Base-by-base conservation (phyloP, 1,140 invertebrate species). In the Drosophila azteca region DNA sequence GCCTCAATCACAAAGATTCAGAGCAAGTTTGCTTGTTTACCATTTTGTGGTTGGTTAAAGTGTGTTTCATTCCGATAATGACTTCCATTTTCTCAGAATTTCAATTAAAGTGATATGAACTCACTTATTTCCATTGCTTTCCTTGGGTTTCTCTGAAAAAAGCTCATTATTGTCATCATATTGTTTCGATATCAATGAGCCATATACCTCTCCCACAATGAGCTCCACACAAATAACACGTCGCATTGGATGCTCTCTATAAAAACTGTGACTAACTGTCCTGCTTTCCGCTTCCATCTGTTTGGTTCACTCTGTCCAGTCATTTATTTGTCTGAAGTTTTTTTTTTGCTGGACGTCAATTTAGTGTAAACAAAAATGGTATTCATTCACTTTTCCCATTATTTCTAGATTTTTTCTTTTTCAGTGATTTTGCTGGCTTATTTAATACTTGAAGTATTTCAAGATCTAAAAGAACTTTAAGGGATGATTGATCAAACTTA, bases 81-180 rank as follows among this genome's bases (percentile, higher is more conserved):
- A 58, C 9, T 5, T 6, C 7, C 9, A 22, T 11, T 58, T 59
- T 17, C 29, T 3, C 7, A 8, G 2, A 8, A 15, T 58, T 9
- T 5, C 15, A n/a, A 8, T 22, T n/a, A 4, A 58, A 20, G 3
- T 6, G 22, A 65, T 29, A n/a, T 39, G 7, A 26, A 26, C 5
- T 26, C 29, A 5, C 15, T n/a, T 35, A 46, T 29, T 44, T 48
- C 35, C 29, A 49, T 60, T 53, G 7, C 41, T 46, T 61, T 55
- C 13, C 46, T 51, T 43, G 41, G 24, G 29, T 43, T 20, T 13
- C 26, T 9, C 13, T 15, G 15, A 46, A 72, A 13, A 46, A 49
- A 78, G 77, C 24, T 76, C 73, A 67, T 76, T 72, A 72, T 52
- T 82, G 79, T 63, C 73, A 58, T 75, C 61, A 64, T 61, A 76